phyloP scores from a whole-genome alignment of 2,888 invertebrate species.

The Tetragonula carbonaria region DNA sequence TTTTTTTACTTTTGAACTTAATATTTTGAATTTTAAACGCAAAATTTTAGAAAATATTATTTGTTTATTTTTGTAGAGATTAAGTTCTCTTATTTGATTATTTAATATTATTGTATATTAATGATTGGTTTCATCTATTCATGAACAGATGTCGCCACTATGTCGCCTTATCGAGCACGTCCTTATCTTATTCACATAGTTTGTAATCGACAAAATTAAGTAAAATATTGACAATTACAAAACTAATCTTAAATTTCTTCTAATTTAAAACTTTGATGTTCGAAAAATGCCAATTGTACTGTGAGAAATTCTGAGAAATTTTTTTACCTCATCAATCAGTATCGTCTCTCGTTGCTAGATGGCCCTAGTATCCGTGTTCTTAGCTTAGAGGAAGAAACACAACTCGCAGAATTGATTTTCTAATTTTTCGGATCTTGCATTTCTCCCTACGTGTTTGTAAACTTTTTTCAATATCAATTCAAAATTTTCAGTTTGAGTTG shows the following conservation, averaged over 20 bases:
- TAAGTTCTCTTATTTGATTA: too few relatives aligned
- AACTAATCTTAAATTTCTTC: background rate
- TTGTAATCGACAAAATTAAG: background rate
- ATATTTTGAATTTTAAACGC: background rate
- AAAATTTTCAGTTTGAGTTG: background rate
- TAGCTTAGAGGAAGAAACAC: rapidly evolving
- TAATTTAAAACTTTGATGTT: background rate
- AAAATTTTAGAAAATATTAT: background rate
- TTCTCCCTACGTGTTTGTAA: too few relatives aligned
- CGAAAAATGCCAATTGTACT: background rate
- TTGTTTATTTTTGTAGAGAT: too few relatives aligned
- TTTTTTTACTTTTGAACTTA: background rate
- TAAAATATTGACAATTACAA: background rate
- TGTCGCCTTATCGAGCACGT: background rate
- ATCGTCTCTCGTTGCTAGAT: background rate
- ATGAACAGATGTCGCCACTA: background rate
- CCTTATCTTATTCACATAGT: background rate
- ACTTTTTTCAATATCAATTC: background rate
- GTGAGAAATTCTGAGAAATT: background rate
- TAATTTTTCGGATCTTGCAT: background rate
- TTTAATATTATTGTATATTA: too few relatives aligned
- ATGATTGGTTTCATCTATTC: background rate
- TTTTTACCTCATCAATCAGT: background rate
- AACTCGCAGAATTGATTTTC: background rate
- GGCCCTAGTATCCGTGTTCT: background rate